These are phyloP conservation scores for Ptychochromis oligacanthus DNA, from an alignment of 2,113 vertebrate species.

Conservation along the genomic window DNA sequence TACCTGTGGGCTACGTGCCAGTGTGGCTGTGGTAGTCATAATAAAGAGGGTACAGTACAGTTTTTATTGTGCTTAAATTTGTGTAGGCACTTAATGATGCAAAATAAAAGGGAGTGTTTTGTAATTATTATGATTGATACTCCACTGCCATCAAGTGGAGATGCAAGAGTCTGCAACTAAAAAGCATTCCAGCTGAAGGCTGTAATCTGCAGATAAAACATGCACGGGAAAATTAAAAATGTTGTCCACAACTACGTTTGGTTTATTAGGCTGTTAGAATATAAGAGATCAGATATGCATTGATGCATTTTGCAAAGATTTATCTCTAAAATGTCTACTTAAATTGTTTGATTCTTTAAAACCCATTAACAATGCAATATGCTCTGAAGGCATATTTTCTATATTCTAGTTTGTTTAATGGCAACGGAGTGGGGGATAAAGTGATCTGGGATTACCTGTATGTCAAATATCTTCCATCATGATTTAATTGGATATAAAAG, in stretches of 20 bases:
- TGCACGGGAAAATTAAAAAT: not conserved
- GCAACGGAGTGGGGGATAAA: not conserved
- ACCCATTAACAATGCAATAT: not conserved
- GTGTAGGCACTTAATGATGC: slow-evolving; percentile 29
- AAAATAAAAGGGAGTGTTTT: not conserved
- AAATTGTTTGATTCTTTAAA: not conserved
- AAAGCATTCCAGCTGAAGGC: not conserved
- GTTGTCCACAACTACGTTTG: not conserved
- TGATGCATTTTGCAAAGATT: not conserved
- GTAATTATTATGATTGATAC: slow-evolving; percentile 13
- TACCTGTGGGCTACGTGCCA: slow-evolving; percentile 60
- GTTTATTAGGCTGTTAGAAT: not conserved
- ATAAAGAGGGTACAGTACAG: slow-evolving; percentile 17
- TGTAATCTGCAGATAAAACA: not conserved
- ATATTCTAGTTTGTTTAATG: not conserved
- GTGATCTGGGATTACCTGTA: not conserved
- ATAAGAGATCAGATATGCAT: not conserved
- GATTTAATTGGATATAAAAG: slow-evolving; percentile 10
- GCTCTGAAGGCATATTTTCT: not conserved
- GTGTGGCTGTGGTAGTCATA: slow-evolving; percentile 11
- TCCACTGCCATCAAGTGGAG: slow-evolving; percentile 73
- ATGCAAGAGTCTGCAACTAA: not conserved
- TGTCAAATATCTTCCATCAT: slow-evolving; percentile 12
- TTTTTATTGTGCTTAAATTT: slow-evolving; percentile 30
- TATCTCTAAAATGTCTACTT: not conserved